A percentile compares a stretch with the other conserved stretches of the same genome.
These are phyloP conservation scores for Byasa hedistus DNA, from an alignment of 2,888 invertebrate species.

Conservation along the genomic window DNA sequence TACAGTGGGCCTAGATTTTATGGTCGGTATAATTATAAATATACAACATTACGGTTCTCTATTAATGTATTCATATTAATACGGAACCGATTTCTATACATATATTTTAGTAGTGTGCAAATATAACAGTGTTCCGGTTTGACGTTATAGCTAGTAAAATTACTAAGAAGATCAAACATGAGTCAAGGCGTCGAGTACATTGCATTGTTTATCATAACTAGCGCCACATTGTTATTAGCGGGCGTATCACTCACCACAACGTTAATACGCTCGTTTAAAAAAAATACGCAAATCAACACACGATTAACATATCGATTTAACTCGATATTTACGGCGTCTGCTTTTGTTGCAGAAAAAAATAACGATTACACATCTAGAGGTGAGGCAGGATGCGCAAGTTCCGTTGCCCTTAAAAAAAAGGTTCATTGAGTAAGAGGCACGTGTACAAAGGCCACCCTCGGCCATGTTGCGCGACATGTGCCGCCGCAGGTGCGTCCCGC, in stretches of 20 bases:
- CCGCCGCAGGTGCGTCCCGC: constrained; percentile 47
- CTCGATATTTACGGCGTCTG: constrained; percentile 9
- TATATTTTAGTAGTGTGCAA: no score
- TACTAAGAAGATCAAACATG: no score
- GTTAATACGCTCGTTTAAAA: no score
- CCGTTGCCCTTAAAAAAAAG: constrained; percentile 27
- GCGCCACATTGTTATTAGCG: no score
- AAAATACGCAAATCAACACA: not conserved
- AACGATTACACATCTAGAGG: constrained; percentile 17
- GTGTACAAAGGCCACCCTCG: constrained; percentile 22
- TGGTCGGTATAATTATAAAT: not conserved
- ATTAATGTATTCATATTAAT: not conserved
- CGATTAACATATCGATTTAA: not conserved
- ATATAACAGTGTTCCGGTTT: no score
- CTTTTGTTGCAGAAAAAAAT: not conserved
- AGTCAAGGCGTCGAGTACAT: no score
- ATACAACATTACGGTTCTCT: not conserved
- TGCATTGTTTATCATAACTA: no score
- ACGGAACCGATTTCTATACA: not conserved
- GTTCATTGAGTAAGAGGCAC: constrained; percentile 27
- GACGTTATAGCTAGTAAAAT: no score
- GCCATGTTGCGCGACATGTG: constrained; percentile 41
- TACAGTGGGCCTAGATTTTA: not conserved
- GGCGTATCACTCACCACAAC: no score
- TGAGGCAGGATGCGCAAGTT: constrained; percentile 27